Evolutionary conservation across 2,888 invertebrate species (phyloP).

Genomic region (Ischnura elegans): DNA sequence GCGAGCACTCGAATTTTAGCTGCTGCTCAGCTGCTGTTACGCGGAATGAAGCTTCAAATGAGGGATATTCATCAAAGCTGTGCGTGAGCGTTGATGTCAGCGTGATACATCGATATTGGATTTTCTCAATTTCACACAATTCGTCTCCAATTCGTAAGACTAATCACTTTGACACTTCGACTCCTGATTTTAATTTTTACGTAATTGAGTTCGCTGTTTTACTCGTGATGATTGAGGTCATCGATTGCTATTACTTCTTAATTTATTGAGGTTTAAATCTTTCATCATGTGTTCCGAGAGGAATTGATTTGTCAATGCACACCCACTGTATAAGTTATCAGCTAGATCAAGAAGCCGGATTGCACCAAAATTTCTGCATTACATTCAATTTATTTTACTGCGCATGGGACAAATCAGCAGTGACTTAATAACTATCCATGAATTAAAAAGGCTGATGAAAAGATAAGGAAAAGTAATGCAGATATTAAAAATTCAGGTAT

Average conservation of each 20-base stretch:
- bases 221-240: background rate
- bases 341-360: too few relatives aligned
- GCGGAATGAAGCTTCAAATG: background rate
- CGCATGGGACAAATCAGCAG: too few relatives aligned
- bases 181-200: background rate
- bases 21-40: background rate
- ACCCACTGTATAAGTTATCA: too few relatives aligned
- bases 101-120: background rate
- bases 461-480: too few relatives aligned
- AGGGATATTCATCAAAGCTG: background rate
- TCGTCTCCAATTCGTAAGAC: background rate
- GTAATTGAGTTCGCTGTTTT: background rate
- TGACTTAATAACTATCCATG: too few relatives aligned
- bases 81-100: background rate
- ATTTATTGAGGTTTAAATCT: background rate
- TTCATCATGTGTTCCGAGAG: background rate
- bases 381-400: too few relatives aligned
- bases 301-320: background rate
- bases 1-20: too few relatives aligned
- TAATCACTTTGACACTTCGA: background rate
- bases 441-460: too few relatives aligned
- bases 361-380: too few relatives aligned
- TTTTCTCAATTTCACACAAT: background rate
- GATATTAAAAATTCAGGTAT: too few relatives aligned
- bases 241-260: background rate